Conservation (phyloP, 2,113 vertebrate species). For the Neopipo cinnamomea region DNA sequence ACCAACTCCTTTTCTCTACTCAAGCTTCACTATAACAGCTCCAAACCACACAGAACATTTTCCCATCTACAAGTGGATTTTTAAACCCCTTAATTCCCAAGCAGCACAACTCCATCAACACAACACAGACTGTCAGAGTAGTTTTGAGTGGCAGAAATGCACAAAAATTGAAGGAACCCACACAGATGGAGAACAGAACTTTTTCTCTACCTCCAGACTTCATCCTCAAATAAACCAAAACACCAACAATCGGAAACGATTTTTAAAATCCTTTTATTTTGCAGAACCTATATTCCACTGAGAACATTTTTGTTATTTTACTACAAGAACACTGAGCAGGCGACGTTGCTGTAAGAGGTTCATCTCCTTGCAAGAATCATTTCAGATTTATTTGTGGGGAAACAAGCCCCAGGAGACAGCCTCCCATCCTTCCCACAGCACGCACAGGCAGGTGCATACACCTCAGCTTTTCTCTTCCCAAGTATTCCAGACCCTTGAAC, state of each 20-base stretch:
- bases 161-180: neutral
- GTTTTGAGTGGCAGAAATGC: neutral
- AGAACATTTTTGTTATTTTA: neutral
- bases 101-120: neutral
- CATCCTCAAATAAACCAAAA: neutral
- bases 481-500: neutral
- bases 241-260: neutral
- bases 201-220: neutral
- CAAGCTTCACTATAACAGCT: neutral
- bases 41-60: neutral
- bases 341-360: accelerated
- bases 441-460: accelerated
- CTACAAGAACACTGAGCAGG: neutral
- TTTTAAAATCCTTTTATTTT: neutral
- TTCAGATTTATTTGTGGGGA: accelerated
- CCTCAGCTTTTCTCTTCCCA: neutral
- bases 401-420: too few relatives aligned
- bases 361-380: neutral
- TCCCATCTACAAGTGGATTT: neutral
- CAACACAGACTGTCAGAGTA: neutral
- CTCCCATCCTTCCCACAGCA: neutral
- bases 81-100: neutral
- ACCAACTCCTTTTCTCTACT: neutral
- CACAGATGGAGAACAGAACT: neutral
- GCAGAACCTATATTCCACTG: neutral